Conservation (phyloP, 2,797 vertebrate genomes). For the Hafferia zeledoni region DNA sequence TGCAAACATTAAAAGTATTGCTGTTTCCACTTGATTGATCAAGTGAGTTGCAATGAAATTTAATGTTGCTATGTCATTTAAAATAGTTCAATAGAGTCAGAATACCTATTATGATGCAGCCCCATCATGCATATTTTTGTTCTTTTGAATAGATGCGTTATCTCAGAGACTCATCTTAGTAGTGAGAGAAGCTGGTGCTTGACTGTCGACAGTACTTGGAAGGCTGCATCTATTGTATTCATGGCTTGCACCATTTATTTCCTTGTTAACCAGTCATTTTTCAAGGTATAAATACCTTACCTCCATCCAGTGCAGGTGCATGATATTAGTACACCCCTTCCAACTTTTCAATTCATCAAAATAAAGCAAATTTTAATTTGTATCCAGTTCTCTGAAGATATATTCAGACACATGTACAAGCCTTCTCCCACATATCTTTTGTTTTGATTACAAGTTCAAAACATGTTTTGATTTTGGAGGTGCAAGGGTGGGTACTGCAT, state of each 20-base stretch:
- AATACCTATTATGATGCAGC: not conserved
- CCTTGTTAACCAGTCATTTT: not conserved
- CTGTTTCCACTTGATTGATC: conserved; percentile 46
- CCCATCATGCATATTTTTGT: not conserved
- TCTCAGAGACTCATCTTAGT: not conserved
- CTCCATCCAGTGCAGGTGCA: not conserved
- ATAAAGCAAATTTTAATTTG: not conserved
- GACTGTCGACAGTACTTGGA: not conserved
- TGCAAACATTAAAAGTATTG: conserved; percentile 36
- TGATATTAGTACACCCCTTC: not conserved
- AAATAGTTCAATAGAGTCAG: not conserved
- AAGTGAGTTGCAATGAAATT: conserved; percentile 39
- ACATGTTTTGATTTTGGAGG: not conserved
- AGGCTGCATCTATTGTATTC: not conserved
- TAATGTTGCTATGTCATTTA: conserved; percentile 6
- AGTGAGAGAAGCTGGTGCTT: not conserved
- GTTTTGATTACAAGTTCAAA: not conserved
- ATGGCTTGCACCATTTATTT: not conserved
- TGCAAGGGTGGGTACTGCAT: not conserved
- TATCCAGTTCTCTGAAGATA: not conserved
- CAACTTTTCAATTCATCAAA: not conserved
- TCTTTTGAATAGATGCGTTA: not conserved
- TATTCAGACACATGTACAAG: not conserved
- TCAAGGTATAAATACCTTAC: not conserved
- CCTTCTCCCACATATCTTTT: not conserved